Conservation (phyloP, 1,140 invertebrate genomes). For the Drosophila pseudoobscura region DNA sequence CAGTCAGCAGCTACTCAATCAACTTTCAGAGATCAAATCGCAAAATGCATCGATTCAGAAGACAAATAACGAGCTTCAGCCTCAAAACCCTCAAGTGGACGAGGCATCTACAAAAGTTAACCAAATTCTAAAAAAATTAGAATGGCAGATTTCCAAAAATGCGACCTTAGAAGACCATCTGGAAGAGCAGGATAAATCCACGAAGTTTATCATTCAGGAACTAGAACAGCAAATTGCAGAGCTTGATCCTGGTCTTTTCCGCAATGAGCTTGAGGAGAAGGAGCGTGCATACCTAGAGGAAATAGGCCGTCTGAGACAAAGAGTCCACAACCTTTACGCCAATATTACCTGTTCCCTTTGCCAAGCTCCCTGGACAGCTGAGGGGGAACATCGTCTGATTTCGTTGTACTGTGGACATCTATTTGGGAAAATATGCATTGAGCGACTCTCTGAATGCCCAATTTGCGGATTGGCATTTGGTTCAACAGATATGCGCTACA, state of each 20-base stretch:
- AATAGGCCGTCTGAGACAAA: no score
- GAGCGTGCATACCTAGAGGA: background rate
- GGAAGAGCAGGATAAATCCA: no score
- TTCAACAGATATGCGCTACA: background rate
- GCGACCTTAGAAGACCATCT: no score
- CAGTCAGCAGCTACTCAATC: no score
- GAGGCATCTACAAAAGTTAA: no score
- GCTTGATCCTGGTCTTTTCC: background rate
- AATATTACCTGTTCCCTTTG: slow-evolving; percentile 11
- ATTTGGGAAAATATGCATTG: slow-evolving; percentile 7
- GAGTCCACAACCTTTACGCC: background rate
- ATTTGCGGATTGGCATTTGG: background rate
- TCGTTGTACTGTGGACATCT: slow-evolving; percentile 24
- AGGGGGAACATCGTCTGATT: slow-evolving; percentile 11
- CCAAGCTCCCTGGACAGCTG: background rate
- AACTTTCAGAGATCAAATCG: no score
- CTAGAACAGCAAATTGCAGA: background rate
- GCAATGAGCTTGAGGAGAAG: background rate
- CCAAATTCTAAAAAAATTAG: no score
- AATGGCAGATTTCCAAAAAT: no score
- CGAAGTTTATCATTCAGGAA: background rate
- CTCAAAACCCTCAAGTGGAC: no score
- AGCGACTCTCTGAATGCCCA: background rate
- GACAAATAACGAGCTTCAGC: no score
- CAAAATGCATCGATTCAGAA: no score